Evolutionary conservation across 2,888 invertebrate species (phyloP).

Genomic region (Acronicta aceris): DNA sequence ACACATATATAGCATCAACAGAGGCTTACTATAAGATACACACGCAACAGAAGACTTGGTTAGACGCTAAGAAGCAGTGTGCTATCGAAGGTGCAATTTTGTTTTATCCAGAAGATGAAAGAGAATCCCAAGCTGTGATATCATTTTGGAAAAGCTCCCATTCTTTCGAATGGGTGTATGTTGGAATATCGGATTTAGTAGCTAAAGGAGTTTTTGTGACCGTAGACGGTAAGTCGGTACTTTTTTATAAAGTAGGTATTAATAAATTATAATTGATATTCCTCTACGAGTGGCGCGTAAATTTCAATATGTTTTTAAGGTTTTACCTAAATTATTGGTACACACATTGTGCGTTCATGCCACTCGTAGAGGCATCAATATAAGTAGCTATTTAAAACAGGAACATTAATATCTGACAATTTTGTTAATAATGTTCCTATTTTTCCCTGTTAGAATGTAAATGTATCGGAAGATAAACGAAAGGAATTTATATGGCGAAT

Average conservation of each 20-base stretch:
- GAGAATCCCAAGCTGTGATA: conserved; percentile 65
- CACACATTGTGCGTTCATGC: too few species aligned
- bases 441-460: too few species aligned
- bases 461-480: too few species aligned
- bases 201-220: conserved; percentile 73
- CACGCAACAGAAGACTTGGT: conserved; percentile 69
- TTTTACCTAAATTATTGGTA: too few species aligned
- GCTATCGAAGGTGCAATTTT: conserved; percentile 71
- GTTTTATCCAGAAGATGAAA: conserved; percentile 71
- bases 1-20: conserved; percentile 65
- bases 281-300: too few species aligned
- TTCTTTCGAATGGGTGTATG: conserved; percentile 50
- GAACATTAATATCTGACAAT: too few species aligned
- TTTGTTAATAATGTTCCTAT: too few species aligned
- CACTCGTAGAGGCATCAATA: too few species aligned
- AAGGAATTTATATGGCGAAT: too few species aligned
- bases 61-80: conserved; percentile 70
- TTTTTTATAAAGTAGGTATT: not conserved
- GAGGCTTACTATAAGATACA: conserved; percentile 78
- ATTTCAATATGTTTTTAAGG: too few species aligned
- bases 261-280: too few species aligned
- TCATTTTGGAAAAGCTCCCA: conserved; percentile 62
- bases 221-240: conserved; percentile 61
- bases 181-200: conserved; percentile 70
- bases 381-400: too few species aligned